Percentiles rank a stretch among this genome's conserved stretches.
These are phyloP conservation scores for Volucella inflata DNA, from an alignment of 2,888 invertebrate genomes.

Conservation along the genomic window DNA sequence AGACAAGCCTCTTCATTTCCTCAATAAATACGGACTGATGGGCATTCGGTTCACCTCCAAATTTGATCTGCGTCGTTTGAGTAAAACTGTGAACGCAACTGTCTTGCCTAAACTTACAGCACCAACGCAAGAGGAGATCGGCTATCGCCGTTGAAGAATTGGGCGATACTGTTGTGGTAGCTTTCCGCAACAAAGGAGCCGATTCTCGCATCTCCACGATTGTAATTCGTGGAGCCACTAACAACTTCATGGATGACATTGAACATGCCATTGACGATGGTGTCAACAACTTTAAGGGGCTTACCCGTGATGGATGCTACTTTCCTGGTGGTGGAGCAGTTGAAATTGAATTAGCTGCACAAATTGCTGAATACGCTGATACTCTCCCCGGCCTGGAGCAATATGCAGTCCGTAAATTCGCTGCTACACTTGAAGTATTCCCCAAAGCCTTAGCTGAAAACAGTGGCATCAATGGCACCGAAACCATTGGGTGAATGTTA, in stretches of 20 bases:
- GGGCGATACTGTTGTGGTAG: constrained; percentile 96
- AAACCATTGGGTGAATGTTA: too few species aligned
- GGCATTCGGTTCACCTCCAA: constrained; percentile 97
- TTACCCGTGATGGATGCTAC: constrained; percentile 89
- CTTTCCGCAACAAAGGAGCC: constrained; percentile 93
- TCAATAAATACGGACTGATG: constrained; percentile 98
- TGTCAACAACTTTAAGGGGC: constrained; percentile 98
- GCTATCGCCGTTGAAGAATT: constrained; percentile 96
- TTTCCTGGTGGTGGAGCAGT: constrained; percentile 97
- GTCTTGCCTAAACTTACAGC: constrained; percentile 89
- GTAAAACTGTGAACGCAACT: constrained; percentile 94
- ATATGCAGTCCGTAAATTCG: constrained; percentile 97
- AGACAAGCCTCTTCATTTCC: constrained; percentile 98
- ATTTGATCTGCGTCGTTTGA: constrained; percentile 97
- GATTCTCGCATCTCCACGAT: constrained; percentile 96
- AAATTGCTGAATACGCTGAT: constrained; percentile 93
- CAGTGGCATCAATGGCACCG: constrained; percentile 94
- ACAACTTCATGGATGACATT: constrained; percentile 99
- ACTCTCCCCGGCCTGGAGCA: constrained; percentile 97
- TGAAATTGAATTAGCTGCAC: constrained; percentile 96
- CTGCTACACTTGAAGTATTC: constrained; percentile 93
- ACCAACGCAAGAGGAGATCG: constrained; percentile 95
- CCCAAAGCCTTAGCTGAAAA: constrained; percentile 97
- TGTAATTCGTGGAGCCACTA: constrained; percentile 97
- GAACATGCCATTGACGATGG: constrained; percentile 99